phyloP scores from a whole-genome alignment of 2,113 vertebrate genomes.

The Salminus brasiliensis region DNA sequence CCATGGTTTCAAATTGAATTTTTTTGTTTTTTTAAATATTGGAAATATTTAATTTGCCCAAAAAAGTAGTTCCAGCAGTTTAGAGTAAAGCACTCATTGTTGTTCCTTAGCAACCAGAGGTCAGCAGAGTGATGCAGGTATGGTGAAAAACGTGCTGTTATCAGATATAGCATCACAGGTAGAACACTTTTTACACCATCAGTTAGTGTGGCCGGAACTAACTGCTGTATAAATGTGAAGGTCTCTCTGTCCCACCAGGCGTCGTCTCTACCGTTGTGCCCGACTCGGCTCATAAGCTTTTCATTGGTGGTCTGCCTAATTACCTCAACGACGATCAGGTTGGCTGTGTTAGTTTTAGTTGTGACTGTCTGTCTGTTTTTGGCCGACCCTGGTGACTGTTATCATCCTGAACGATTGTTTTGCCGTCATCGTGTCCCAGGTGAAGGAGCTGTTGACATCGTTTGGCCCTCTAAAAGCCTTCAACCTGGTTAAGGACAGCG shows the following conservation, averaged over 20 bases:
- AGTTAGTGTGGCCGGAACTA: too few relatives aligned
- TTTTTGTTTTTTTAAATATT: too few relatives aligned
- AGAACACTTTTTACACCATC: too few relatives aligned
- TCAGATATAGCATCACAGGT: not conserved
- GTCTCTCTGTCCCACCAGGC: constrained; percentile 66
- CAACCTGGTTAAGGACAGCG: constrained; percentile 93
- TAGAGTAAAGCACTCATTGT: too few relatives aligned
- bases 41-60: too few relatives aligned
- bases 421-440: constrained; percentile 65
- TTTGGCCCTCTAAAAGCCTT: constrained; percentile 93
- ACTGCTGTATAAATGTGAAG: too few relatives aligned
- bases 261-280: constrained; percentile 94
- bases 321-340: constrained; percentile 95
- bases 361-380: too few relatives aligned
- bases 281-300: constrained; percentile 91
- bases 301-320: constrained; percentile 89
- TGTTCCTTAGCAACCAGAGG: too few relatives aligned
- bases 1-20: too few relatives aligned
- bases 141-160: too few relatives aligned
- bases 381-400: not conserved
- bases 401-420: not conserved
- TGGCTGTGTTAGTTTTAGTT: constrained; percentile 48
- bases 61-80: too few relatives aligned
- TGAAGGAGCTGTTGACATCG: constrained; percentile 90
- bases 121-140: too few relatives aligned